Evolutionary conservation across 1,140 invertebrate genomes (phyloP).

Genomic region (Helicoverpa zea): DNA sequence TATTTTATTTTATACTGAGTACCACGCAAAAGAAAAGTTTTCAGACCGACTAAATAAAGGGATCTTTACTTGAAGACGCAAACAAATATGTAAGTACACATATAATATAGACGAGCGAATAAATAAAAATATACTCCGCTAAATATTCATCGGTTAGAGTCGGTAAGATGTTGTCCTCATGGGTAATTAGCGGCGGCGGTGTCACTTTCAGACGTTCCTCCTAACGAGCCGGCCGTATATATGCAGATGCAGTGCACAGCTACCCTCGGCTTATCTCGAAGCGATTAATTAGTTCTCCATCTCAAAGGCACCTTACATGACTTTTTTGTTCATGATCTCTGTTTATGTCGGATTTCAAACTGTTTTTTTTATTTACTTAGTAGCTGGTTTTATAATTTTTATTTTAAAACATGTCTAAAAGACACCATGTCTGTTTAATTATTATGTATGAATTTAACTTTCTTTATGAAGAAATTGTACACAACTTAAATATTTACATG

Average conservation of each 20-base stretch:
- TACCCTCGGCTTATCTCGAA: constrained; percentile 60
- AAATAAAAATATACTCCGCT: constrained; percentile 32
- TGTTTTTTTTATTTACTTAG: background rate
- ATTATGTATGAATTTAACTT: no score
- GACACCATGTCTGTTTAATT: no score
- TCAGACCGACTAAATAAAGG: no score
- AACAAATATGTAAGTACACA: background rate
- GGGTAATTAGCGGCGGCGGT: constrained; percentile 78
- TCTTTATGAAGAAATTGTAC: no score
- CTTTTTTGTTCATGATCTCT: constrained; percentile 11
- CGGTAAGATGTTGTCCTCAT: constrained; percentile 68
- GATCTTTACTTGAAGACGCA: no score
- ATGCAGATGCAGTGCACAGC: constrained; percentile 54
- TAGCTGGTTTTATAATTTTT: background rate
- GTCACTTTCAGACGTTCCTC: constrained; percentile 80
- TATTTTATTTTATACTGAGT: no score
- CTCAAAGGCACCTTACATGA: constrained; percentile 56
- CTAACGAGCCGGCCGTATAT: constrained; percentile 72
- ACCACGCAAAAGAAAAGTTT: no score
- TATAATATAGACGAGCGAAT: background rate
- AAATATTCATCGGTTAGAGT: constrained; percentile 61
- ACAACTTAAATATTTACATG: no score
- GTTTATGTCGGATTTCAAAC: constrained; percentile 2
- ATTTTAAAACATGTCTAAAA: no score
- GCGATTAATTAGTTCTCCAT: constrained; percentile 79